Base-by-base conservation (phyloP, 2,113 vertebrate species). In the Pollachius pollachius region DNA sequence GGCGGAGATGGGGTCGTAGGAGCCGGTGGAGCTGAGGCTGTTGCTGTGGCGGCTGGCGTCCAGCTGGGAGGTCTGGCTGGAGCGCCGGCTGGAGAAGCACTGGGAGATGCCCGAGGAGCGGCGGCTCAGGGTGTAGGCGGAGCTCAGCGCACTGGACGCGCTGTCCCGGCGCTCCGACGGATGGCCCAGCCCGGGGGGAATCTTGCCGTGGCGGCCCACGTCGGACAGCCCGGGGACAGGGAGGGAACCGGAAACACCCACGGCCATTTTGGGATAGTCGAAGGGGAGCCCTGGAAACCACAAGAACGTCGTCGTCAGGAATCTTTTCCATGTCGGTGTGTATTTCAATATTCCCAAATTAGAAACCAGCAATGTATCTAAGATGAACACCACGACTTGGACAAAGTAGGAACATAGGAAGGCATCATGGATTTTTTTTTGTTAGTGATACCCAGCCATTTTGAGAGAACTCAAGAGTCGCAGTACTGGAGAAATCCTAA, bases 61-160 rank as follows among this genome's bases (percentile, higher is more conserved):
- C 0, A 81, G 87, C 72, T 95, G 94, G 0, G 96, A 98, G 1
- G 93, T 87, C 13, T 95, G 92, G 0, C 94, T 97, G 72, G 95
- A 96, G 69, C 94, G 92, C 1, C 95, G 94, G 85, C 95, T 97
- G 18, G 95, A 97, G 85, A 93, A 95, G 87, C 95, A 95, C 34
- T 92, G 97, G 1, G 95, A 97, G 90, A 96, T 96, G 71, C 95
- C 95, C 3, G 96, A 98, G 62, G 95, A 98, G 71, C 95, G 92
- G 56, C 95, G 94, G 84, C 96, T 97, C 81, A 91, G 71, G 21
- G 93, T 94, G 91, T 95, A 96, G 57, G 92, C 92, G 0, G 95
- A 98, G 90, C 95, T 97, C 75, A 93, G 86, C 54, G 93, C 94
- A 87, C 97, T 98, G 48, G 93, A 87, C 67, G 87, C 93, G 92